Evolutionary conservation across 2,888 invertebrate species (phyloP).

Genomic region (Acheta domesticus): DNA sequence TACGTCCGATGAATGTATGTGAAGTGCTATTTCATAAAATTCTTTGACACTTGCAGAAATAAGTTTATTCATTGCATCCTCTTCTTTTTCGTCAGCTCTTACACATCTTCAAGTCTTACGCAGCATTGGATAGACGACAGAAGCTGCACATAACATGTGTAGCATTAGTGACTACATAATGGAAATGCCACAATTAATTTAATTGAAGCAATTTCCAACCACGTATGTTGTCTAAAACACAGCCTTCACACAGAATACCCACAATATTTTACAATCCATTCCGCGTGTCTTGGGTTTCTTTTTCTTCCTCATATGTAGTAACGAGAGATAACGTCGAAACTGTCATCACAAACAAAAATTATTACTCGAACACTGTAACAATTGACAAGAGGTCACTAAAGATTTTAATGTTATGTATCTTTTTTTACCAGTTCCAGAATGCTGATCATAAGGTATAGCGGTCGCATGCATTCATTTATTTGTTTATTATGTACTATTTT

Average conservation of each 20-base stretch:
- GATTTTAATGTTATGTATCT: background rate
- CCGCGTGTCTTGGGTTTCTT: constrained; percentile 2
- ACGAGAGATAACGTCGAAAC: background rate
- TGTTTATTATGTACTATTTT: background rate
- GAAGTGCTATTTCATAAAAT: no score
- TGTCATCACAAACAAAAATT: background rate
- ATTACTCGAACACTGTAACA: background rate
- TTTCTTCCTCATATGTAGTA: background rate
- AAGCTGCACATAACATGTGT: no score
- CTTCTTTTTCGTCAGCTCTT: no score
- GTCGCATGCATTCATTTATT: background rate
- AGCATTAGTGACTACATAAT: no score
- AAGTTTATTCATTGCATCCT: no score
- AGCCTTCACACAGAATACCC: background rate
- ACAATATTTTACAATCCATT: background rate
- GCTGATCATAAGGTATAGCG: background rate
- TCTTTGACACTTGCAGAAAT: no score
- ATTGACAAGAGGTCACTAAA: background rate
- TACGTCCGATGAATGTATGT: no score
- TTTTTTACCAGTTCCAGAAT: background rate
- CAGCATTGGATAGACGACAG: no score
- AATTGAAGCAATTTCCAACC: no score
- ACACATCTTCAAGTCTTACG: no score
- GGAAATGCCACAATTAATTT: no score
- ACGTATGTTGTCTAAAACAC: no score